Evolutionary conservation across 2,797 vertebrate species (phyloP).

Genomic region (Peromyscus eremicus): DNA sequence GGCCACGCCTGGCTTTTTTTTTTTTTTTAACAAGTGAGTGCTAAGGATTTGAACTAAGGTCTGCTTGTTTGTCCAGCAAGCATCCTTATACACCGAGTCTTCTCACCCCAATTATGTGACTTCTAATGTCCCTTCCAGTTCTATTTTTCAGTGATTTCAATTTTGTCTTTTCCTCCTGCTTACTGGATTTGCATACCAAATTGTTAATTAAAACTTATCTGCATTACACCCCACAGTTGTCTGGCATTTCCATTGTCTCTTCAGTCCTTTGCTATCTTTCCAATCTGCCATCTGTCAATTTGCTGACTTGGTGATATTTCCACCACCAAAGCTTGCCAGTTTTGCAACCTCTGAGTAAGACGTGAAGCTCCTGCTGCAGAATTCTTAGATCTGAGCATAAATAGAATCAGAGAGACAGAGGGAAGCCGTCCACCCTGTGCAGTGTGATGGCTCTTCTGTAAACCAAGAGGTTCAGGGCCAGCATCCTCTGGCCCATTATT

Average conservation of each 20-base stretch:
- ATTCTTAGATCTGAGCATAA: constrained; percentile 75
- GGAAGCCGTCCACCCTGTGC: constrained; percentile 65
- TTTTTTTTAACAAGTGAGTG: not conserved
- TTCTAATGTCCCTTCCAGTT: constrained; percentile 23
- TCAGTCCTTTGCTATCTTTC: constrained; percentile 61
- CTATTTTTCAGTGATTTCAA: constrained; percentile 42
- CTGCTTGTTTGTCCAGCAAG: not conserved
- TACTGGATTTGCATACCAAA: constrained; percentile 56
- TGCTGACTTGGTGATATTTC: constrained; percentile 76
- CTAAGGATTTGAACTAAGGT: not conserved
- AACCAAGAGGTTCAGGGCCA: constrained; percentile 21
- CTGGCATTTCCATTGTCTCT: constrained; percentile 67
- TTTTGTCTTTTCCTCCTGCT: not conserved
- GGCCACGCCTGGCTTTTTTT: not conserved
- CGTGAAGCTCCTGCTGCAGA: constrained; percentile 69
- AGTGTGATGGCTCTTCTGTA: not conserved
- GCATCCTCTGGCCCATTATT: not conserved
- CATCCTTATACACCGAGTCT: not conserved
- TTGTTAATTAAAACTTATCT: constrained; percentile 51
- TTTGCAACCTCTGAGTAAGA: constrained; percentile 54
- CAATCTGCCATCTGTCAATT: constrained; percentile 80
- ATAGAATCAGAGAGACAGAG: not conserved
- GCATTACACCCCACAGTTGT: constrained; percentile 57
- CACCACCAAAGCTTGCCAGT: constrained; percentile 36
- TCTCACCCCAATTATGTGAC: not conserved